Conservation (phyloP, 2,797 vertebrate genomes). For the Aplochiton taeniatus region DNA sequence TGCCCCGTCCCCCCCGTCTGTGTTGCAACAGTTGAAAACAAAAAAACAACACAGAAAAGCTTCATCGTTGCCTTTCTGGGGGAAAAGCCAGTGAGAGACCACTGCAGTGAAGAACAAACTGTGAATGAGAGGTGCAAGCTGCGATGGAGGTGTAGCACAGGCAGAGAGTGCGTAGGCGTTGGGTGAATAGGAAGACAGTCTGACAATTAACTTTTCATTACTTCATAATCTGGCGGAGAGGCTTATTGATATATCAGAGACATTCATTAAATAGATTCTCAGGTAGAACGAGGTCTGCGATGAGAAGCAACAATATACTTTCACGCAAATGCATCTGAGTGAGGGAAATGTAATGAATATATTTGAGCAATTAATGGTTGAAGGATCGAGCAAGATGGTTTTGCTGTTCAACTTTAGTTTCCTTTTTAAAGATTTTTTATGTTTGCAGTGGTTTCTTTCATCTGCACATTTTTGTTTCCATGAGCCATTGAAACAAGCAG, state of each 20-base stretch:
- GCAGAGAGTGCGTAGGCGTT: constrained; percentile 48
- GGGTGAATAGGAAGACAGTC: constrained; percentile 57
- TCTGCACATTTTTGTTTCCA: neutral
- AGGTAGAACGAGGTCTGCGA: constrained; percentile 24
- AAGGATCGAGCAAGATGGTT: too few species aligned
- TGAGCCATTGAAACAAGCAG: too few species aligned
- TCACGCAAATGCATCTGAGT: constrained; percentile 29
- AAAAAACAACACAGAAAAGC: neutral
- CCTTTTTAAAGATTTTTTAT: neutral
- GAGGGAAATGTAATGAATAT: neutral
- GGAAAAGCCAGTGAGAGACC: constrained; percentile 25
- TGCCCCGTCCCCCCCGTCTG: neutral
- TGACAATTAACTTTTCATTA: constrained; percentile 71
- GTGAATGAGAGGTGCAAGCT: constrained; percentile 37
- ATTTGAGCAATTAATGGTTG: neutral
- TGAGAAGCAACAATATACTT: constrained; percentile 21
- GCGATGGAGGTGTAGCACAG: constrained; percentile 42
- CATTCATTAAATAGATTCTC: constrained; percentile 61
- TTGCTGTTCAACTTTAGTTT: neutral
- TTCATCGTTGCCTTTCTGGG: constrained; percentile 22
- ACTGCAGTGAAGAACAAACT: constrained; percentile 26
- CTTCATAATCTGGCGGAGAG: constrained; percentile 58
- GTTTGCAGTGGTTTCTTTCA: neutral
- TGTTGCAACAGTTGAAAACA: neutral
- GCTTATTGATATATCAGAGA: constrained; percentile 55